Conservation (phyloP, 2,113 vertebrate genomes). For the Podarcis muralis region DNA sequence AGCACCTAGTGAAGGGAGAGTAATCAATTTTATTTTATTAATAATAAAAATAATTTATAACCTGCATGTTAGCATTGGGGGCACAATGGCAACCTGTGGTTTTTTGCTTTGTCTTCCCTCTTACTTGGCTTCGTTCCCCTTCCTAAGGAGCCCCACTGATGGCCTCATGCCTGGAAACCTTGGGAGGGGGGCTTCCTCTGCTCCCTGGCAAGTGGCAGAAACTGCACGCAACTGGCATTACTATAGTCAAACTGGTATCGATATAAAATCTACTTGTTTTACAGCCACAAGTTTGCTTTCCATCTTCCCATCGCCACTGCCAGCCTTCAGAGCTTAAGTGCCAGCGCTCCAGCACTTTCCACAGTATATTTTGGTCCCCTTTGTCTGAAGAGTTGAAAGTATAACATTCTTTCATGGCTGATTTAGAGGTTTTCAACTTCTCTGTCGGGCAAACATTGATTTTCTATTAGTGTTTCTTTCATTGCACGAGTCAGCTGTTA, state of each 20-base stretch:
- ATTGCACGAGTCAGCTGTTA: slow-evolving; percentile 21
- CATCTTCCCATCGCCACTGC: neutral
- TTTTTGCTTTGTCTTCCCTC: neutral
- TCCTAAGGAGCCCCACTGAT: neutral
- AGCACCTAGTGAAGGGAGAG: no score
- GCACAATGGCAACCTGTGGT: neutral
- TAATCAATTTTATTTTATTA: no score
- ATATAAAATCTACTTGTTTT: neutral
- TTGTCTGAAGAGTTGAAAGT: slow-evolving; percentile 29
- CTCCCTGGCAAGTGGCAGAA: neutral
- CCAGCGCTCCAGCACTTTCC: neutral
- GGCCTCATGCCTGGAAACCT: neutral
- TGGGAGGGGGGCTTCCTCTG: neutral
- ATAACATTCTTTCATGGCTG: slow-evolving; percentile 10
- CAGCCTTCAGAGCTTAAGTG: neutral
- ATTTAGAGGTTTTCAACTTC: slow-evolving; percentile 21
- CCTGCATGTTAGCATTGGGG: neutral
- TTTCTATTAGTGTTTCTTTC: slow-evolving; percentile 45
- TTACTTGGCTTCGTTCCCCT: neutral
- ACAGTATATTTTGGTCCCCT: slow-evolving; percentile 4
- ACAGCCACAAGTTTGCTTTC: neutral
- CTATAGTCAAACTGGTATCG: slow-evolving; percentile 6
- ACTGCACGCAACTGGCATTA: neutral
- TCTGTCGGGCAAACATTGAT: slow-evolving; percentile 40
- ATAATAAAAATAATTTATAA: neutral